Percentiles rank a stretch among this genome's conserved stretches.
These are phyloP conservation scores for Anthonomus grandis DNA, from an alignment of 1,140 invertebrate genomes.

Conservation along the genomic window DNA sequence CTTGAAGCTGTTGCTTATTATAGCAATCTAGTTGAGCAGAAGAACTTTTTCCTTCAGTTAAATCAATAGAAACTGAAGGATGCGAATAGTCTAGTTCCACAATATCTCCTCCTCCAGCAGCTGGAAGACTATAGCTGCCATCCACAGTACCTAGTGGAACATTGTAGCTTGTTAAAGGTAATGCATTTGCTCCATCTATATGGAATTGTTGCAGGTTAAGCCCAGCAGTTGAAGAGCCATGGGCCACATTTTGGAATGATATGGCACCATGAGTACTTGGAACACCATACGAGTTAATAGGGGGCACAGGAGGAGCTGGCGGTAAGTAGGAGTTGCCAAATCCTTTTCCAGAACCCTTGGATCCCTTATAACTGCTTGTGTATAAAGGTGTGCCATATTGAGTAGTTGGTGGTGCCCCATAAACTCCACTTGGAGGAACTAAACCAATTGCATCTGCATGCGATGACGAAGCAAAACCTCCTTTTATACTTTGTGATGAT, in stretches of 20 bases:
- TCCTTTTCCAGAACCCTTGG: slow-evolving; percentile 45
- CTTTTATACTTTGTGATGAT: slow-evolving; percentile 9
- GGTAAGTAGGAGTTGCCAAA: slow-evolving; percentile 55
- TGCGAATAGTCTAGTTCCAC: slow-evolving; percentile 34
- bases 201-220: slow-evolving; percentile 29
- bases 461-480: slow-evolving; percentile 8
- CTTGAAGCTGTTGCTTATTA: slow-evolving; percentile 35
- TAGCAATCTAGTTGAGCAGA: slow-evolving; percentile 34
- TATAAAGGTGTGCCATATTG: slow-evolving; percentile 56
- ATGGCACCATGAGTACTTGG: slow-evolving; percentile 44
- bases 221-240: slow-evolving; percentile 35
- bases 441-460: slow-evolving; percentile 49
- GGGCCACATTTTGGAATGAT: slow-evolving; percentile 39
- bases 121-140: slow-evolving; percentile 51
- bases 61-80: slow-evolving; percentile 31
- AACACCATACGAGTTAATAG: slow-evolving; percentile 50
- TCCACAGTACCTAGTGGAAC: slow-evolving; percentile 51
- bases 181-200: slow-evolving; percentile 47
- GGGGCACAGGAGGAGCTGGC: slow-evolving; percentile 58
- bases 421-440: slow-evolving; percentile 54
- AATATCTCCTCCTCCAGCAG: slow-evolving; percentile 27
- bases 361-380: slow-evolving; percentile 24
- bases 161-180: slow-evolving; percentile 54
- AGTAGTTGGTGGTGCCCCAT: slow-evolving; percentile 54
- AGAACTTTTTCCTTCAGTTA: slow-evolving; percentile 23